Evolutionary conservation across 2,797 vertebrate species (phyloP), one percentile per base, ranked within the genome.

Genomic region (Miichthys miiuy): DNA sequence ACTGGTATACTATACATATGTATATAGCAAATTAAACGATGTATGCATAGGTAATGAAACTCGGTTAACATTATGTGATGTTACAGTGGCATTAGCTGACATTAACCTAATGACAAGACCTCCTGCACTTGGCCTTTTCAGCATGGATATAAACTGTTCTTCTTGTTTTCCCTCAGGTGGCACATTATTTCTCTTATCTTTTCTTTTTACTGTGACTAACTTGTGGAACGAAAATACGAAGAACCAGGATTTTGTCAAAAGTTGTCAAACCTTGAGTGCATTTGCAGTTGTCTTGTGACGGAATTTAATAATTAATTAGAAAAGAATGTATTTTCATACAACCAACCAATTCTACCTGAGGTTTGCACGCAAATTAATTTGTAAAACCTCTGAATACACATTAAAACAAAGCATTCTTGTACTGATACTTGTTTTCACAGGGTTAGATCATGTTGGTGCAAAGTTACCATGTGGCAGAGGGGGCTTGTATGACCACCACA

Each of bases 1-100:
- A 18, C 20, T 3, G 11, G 44, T 72, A 9, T 10, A 3, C 38
- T 5, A 25, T 7, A 51, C 11, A 25, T 60, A 11, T 75, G 25
- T 44, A 68, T 66, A 66, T n/a, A 25, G 52, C 34, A 72, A 27
- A 64, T 12, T 56, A 6, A 51, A 61, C 20, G 44, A 42, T 55
- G 42, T 55, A n/a, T 23, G 21, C 10, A 27, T 0, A 47, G 30
- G 21, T 71, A 62, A 48, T 72, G 17, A 25, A 52, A 34, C 21
- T 55, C 8, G 16, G 41, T 77, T 34, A 64, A 60, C 57, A 18
- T 48, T 58, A 60, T 56, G 52, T 58, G 50, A 75, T 25, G 51
- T 63, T 78, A 51, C 69, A 58, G 10, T 79, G 71, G 67, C 72
- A 75, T 79, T 68, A 80, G 51, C 38, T 65, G 65, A 64, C 62